phyloP scores from a whole-genome alignment of 2,113 vertebrate genomes.

The Saccopteryx leptura region DNA sequence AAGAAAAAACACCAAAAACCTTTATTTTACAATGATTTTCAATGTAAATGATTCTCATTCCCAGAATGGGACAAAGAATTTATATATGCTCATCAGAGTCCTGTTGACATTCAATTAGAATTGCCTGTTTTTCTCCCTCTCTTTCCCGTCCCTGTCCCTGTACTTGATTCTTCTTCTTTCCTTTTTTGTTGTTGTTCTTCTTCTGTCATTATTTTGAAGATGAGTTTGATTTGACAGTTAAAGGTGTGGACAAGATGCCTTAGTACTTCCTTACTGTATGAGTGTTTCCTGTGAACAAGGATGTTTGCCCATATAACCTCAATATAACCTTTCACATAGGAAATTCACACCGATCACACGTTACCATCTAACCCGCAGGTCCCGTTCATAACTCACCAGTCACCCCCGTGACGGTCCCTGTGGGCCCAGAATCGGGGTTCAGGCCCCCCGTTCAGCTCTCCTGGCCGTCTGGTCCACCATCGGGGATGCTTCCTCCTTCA shows the following conservation, averaged over 20 bases:
- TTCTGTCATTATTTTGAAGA: not conserved
- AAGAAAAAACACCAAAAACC: not conserved
- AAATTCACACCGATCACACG: not conserved
- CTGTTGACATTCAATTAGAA: not conserved
- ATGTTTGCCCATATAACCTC: not conserved
- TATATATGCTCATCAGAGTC: not conserved
- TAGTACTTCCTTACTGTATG: not conserved
- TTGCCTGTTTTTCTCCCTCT: not conserved
- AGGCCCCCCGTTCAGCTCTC: not conserved
- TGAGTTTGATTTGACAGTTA: not conserved
- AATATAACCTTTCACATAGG: not conserved
- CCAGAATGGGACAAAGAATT: not conserved
- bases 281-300: conserved; percentile 14
- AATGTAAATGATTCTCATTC: not conserved
- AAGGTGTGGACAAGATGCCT: not conserved
- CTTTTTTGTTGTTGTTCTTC: too few species aligned
- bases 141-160: not conserved
- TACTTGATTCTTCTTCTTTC: too few species aligned
- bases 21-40: not conserved
- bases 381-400: not conserved
- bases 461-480: too few species aligned
- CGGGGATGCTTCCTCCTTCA: too few species aligned
- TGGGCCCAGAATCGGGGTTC: not conserved
- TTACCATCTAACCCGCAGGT: not conserved
- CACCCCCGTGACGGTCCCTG: not conserved